Conservation (phyloP, 2,797 vertebrate species). For the Notolabrus celidotus region DNA sequence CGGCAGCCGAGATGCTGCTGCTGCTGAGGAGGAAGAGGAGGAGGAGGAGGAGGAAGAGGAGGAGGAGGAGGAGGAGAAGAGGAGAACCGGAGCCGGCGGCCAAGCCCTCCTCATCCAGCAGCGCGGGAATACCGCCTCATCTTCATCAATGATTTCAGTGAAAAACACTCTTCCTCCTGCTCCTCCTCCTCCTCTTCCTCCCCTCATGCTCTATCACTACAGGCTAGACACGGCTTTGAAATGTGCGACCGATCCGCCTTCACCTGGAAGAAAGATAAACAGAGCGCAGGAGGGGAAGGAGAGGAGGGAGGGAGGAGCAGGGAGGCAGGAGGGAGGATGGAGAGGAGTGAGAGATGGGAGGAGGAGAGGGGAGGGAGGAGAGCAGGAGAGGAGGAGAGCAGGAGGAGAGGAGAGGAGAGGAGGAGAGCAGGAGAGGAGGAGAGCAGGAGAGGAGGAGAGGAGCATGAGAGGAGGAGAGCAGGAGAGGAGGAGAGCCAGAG, state of each 20-base stretch:
- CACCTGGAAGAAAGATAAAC: constrained; percentile 39
- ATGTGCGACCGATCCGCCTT: constrained; percentile 32
- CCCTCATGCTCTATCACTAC: constrained; percentile 30
- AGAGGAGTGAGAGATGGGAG: too few relatives aligned
- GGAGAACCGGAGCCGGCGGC: constrained; percentile 44
- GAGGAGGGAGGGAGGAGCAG: too few relatives aligned
- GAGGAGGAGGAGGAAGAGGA: not conserved
- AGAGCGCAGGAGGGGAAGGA: not conserved
- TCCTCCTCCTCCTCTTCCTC: constrained; percentile 6
- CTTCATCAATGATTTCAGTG: not conserved
- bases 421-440: too few relatives aligned
- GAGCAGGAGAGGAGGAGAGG: too few relatives aligned
- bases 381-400: too few relatives aligned
- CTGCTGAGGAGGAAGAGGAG: constrained; percentile 31
- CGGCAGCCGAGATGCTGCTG: constrained; percentile 37
- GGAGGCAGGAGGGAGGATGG: too few relatives aligned
- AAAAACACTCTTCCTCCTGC: not conserved
- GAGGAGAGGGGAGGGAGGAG: too few relatives aligned
- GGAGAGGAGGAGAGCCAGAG: too few relatives aligned
- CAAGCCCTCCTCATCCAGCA: constrained; percentile 30
- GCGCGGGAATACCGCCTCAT: constrained; percentile 14
- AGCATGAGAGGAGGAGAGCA: too few relatives aligned
- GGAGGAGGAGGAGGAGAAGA: constrained; percentile 28
- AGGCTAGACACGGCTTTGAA: constrained; percentile 22
- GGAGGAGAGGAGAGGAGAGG: too few relatives aligned